Percentiles rank a stretch among this genome's conserved stretches.
Evolutionary conservation across 2,888 invertebrate species (phyloP).

Genomic region (Meteorus cinctellus): DNA sequence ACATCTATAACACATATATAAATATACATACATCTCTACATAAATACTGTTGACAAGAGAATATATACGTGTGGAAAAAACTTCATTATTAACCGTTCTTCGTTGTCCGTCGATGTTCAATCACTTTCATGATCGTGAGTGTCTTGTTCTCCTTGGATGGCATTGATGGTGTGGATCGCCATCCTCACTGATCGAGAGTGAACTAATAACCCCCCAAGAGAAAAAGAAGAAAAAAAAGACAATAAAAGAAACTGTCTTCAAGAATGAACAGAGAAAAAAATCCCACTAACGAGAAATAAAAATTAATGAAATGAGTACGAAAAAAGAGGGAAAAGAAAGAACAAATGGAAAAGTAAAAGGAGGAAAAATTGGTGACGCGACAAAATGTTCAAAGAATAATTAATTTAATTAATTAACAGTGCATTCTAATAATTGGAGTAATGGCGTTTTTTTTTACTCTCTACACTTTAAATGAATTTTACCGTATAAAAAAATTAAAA

Average conservation of each 20-base stretch:
- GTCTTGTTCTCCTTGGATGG: too few species aligned
- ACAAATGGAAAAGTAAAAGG: background rate
- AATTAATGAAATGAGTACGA: slow-evolving; percentile 3
- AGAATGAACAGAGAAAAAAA: background rate
- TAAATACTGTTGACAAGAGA: background rate
- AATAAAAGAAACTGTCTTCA: background rate
- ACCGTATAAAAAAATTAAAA: too few species aligned
- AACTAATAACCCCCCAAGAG: slow-evolving; percentile 11
- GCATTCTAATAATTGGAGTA: background rate
- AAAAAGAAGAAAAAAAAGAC: background rate
- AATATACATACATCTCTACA: slow-evolving; percentile 10
- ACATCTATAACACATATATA: slow-evolving; percentile 28
- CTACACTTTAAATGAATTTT: too few species aligned
- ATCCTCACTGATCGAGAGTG: slow-evolving; percentile 5
- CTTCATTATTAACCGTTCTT: slow-evolving; percentile 47
- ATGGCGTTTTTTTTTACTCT: background rate
- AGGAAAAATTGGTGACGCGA: background rate
- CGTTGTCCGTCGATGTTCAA: slow-evolving; percentile 9
- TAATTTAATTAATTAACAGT: background rate
- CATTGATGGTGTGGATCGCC: background rate
- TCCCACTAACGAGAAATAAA: background rate
- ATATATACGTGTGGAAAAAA: slow-evolving; percentile 25
- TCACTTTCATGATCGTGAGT: slow-evolving; percentile 22
- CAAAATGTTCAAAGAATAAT: background rate
- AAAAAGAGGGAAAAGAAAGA: slow-evolving; percentile 11